Evolutionary conservation across 37 sponge, comb jelly and placozoan genomes (phyloP).

Genomic region (Beroe ovata): DNA sequence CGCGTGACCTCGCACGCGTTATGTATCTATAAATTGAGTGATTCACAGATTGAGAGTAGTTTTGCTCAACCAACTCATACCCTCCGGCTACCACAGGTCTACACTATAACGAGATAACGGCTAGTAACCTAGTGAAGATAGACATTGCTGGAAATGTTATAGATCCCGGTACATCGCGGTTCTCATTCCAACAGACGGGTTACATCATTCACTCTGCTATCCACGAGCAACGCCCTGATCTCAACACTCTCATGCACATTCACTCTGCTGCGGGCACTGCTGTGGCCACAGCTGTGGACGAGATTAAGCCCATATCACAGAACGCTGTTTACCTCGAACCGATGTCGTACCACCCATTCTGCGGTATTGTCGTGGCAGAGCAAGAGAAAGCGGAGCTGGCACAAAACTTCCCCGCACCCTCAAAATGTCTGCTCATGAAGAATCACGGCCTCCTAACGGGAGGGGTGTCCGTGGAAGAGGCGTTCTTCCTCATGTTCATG

Average conservation of each 20-base stretch:
- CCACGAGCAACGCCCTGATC: slow-evolving; percentile 74
- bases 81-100: slow-evolving; percentile 41
- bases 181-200: slow-evolving; percentile 73
- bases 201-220: slow-evolving; percentile 81
- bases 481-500: slow-evolving; percentile 72
- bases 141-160: slow-evolving; percentile 77
- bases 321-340: slow-evolving; percentile 35
- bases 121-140: slow-evolving; percentile 80
- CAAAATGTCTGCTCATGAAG: slow-evolving; percentile 76
- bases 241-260: slow-evolving; percentile 70
- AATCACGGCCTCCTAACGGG: slow-evolving; percentile 83
- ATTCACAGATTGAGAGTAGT: too few relatives aligned
- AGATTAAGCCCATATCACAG: neutral
- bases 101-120: slow-evolving; percentile 80
- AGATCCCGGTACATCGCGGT: slow-evolving; percentile 77
- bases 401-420: slow-evolving; percentile 66
- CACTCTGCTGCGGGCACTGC: slow-evolving; percentile 76
- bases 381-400: slow-evolving; percentile 71
- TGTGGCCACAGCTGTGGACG: slow-evolving; percentile 67
- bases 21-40: too few relatives aligned
- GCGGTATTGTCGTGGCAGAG: slow-evolving; percentile 64
- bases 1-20: too few relatives aligned
- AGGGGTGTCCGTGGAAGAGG: slow-evolving; percentile 84
- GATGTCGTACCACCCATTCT: slow-evolving; percentile 71
- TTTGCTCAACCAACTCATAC: too few relatives aligned